Evolutionary conservation across 2,888 invertebrate species (phyloP), one percentile per base, ranked within the genome.

Genomic region (Sarcophaga rosellei): DNA sequence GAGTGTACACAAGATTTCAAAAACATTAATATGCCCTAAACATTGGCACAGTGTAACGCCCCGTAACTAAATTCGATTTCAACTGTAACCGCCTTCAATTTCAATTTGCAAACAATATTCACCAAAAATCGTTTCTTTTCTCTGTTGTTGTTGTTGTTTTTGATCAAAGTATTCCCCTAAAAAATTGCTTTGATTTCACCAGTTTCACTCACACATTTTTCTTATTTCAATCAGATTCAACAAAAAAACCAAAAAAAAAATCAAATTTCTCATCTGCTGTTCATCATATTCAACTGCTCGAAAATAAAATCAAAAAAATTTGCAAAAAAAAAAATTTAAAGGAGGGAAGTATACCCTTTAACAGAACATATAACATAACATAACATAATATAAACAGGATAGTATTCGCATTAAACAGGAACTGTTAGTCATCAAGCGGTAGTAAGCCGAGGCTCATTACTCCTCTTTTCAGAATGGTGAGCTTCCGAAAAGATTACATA

Each of bases 21-120:
- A 83, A 80, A 79, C 72, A 86, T 86, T 86, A 86, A 84, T 86
- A 86, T 86, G 86, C 84, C 84, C 47, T 72, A 84, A 84, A 82
- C 84, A 83, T 84, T 84, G 80, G 79, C 84, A 78, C 73, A 83
- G 76, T 85, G 84, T 81, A 83, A 83, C 85, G 88, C 88, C 87
- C 87, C 88, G 89, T 87, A 89, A 89, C 89, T 89, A 90, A 89
- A 90, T 90, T 89, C 88, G 89, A 88, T 90, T 90, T 90, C 89
- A 90, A 89, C 90, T 89, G 89, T 88, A 90, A 89, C 90, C 90
- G 89, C 90, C 90, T 89, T 88, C 89, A 86, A 88, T 75, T 84
- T 72, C 81, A 81, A 84, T 81, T 77, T 78, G 65, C 77, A 81
- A 83, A 84, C 84, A 86, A 73, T 47, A 70, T 35, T 10, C 35